A percentile compares a stretch with the other conserved stretches of the same genome.
phyloP scores from a whole-genome alignment of 1,140 invertebrate genomes.

The Helicoverpa armigera region DNA sequence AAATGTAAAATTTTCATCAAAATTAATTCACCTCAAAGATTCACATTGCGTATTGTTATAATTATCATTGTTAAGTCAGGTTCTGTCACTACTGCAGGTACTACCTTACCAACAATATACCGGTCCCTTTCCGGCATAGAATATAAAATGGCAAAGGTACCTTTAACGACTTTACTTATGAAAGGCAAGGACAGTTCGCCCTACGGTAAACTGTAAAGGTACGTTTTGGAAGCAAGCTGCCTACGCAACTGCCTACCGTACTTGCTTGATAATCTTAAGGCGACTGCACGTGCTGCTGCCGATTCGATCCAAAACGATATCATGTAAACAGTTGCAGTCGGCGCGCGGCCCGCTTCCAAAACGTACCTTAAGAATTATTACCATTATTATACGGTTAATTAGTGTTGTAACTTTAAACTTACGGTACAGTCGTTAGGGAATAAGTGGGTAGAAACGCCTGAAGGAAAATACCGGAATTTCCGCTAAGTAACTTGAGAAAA shows the following conservation, averaged over 20 bases:
- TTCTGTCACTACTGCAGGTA: no score
- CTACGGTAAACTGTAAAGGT: not conserved
- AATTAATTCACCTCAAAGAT: no score
- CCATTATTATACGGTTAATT: constrained; percentile 6
- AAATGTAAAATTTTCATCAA: no score
- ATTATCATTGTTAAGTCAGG: no score
- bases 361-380: not conserved
- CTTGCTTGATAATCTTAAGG: no score
- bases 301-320: no score
- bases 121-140: not conserved
- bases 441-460: not conserved
- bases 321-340: no score
- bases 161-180: constrained; percentile 3
- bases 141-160: not conserved
- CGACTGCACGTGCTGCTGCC: no score
- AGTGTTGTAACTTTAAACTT: constrained; percentile 2
- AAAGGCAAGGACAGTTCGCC: constrained; percentile 12
- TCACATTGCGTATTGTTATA: no score
- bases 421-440: constrained; percentile 12
- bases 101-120: not conserved
- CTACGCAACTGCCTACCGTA: no score
- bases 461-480: not conserved
- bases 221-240: no score
- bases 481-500: not conserved
- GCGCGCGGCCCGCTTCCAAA: no score